Evolutionary conservation across 2,113 vertebrate species (phyloP).

Genomic region (Phyllostomus hastatus): DNA sequence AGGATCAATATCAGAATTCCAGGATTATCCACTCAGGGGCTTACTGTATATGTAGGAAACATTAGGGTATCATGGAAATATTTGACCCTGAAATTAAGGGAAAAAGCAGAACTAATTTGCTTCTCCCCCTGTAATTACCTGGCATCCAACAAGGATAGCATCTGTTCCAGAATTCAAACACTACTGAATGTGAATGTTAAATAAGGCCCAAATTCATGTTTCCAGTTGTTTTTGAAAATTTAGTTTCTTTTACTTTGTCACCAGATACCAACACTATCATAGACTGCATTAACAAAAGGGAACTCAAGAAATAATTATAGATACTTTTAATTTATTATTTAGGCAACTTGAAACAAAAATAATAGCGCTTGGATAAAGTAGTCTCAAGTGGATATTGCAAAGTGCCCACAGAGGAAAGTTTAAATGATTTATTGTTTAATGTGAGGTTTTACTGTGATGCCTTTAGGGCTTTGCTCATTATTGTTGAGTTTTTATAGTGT

Average conservation of each 20-base stretch:
- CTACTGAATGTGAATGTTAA: conserved; percentile 60
- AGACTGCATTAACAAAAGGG: neutral
- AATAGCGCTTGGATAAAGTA: neutral
- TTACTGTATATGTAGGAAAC: neutral
- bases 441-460: conserved; percentile 19
- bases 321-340: neutral
- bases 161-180: conserved; percentile 65
- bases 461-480: conserved; percentile 35
- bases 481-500: conserved; percentile 37
- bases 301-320: neutral
- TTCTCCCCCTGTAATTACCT: conserved; percentile 52
- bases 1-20: neutral
- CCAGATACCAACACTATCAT: neutral
- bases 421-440: conserved; percentile 47
- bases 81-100: conserved; percentile 66
- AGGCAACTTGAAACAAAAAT: conserved; percentile 36
- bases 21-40: conserved; percentile 1
- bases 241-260: conserved; percentile 34
- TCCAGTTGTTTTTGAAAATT: conserved; percentile 19
- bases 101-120: conserved; percentile 22
- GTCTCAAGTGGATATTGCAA: neutral
- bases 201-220: conserved; percentile 58
- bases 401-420: conserved; percentile 8
- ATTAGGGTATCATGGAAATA: conserved; percentile 52
- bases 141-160: conserved; percentile 64